These are phyloP conservation scores for Drosophila tani DNA, from an alignment of 1,140 invertebrate genomes.

Conservation along the genomic window DNA sequence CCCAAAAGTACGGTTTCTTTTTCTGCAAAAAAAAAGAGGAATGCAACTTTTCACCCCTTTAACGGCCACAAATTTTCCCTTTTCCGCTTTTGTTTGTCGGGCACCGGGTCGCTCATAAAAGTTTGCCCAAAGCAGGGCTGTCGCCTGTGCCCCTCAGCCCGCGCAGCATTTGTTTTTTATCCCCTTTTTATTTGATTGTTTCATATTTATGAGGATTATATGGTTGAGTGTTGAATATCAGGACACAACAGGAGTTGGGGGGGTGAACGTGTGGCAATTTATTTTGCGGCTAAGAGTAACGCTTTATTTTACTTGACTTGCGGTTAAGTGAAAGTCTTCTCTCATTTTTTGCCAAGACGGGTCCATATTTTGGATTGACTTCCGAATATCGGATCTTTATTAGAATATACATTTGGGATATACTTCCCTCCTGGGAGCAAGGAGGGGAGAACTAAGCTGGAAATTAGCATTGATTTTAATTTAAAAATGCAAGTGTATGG, in stretches of 20 bases:
- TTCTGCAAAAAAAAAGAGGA: constrained; percentile 27
- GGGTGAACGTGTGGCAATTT: constrained; percentile 66
- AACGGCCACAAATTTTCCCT: constrained; percentile 46
- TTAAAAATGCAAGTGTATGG: too few species aligned
- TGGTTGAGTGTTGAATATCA: constrained; percentile 59
- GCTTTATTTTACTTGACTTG: constrained; percentile 28
- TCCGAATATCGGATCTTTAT: not conserved
- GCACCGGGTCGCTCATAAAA: constrained; percentile 42
- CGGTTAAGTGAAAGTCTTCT: constrained; percentile 55
- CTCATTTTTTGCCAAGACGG: not conserved
- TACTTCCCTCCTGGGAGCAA: too few species aligned
- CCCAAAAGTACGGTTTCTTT: constrained; percentile 53
- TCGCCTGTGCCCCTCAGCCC: constrained; percentile 19
- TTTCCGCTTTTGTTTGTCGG: constrained; percentile 45
- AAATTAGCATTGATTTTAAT: too few species aligned
- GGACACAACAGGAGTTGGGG: constrained; percentile 29
- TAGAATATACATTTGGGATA: too few species aligned
- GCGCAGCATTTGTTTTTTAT: constrained; percentile 41
- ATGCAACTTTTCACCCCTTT: constrained; percentile 65
- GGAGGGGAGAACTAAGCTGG: too few species aligned
- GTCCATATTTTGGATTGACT: not conserved
- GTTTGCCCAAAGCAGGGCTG: constrained; percentile 44
- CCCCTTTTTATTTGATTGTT: constrained; percentile 79
- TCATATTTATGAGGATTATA: constrained; percentile 81
- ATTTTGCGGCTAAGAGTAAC: constrained; percentile 60